Evolutionary conservation across 2,113 vertebrate species (phyloP), one percentile per base, ranked within the genome.

Genomic region (Tenrec ecaudatus): DNA sequence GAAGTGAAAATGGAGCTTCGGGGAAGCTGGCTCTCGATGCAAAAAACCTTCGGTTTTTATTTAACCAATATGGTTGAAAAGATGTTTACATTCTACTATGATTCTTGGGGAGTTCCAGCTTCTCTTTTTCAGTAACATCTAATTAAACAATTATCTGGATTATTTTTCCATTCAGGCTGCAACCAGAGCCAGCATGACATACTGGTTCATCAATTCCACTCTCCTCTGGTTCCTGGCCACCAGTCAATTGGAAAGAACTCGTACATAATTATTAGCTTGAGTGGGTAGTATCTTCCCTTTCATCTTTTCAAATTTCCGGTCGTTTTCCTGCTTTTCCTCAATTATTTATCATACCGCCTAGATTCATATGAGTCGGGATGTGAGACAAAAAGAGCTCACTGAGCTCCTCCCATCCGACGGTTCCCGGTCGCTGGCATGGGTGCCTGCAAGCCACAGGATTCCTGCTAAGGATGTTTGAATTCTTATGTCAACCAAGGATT

Each of bases 141-240:
- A 90, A 95, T 94, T 93, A 96, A 92, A 82, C 64, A 90, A 86
- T 94, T 93, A 96, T 88, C 90, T 90, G 58, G 88, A 95, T 94
- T 88, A 86, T 86, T 93, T 93, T 89, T 95, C 86, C 88, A 92
- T 94, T 64, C 82, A 86, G 82, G 69, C 79, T 68, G 40, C 17
- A 91, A 64, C 82, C 86, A 75, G 75, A 43, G 69, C 88, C 95
- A 94, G 76, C 57, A 66, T 22, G 73, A 36, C 79, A 95, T 31
- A 12, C 79, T 86, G 68, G 68, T 60, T 95, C 88, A 94, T 96
- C 93, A 86, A 73, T 79, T 77, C 20, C 22, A 62, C 53, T 82
- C 71, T 69, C 71, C 69, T 82, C 82, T 90, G 36, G 79, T 83
- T 96, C 85, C 93, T 93, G 94, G 93, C 87, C 66, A 38, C n/a